Evolutionary conservation across 2,888 invertebrate genomes (phyloP), one percentile per base, ranked within the genome.

Genomic region (Fragum fragum): DNA sequence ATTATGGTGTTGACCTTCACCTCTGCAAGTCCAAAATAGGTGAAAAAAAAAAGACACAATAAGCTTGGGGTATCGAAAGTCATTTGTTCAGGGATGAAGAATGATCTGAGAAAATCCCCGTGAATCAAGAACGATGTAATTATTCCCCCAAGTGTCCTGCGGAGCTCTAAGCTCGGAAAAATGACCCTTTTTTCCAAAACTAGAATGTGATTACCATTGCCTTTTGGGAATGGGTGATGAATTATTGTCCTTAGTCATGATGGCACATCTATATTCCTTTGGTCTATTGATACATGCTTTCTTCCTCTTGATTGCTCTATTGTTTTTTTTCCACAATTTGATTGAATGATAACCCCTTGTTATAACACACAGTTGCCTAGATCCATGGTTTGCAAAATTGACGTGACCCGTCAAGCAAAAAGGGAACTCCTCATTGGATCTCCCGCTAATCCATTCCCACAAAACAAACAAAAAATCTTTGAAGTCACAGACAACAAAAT

Each of bases 91-190:
- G 2, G 47, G 47, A 47, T 47, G n/a, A 47, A 47, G 14, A 2
- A 66, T 42, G 26, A 66, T 66, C 66, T 21, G 66, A 21, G 26
- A n/a, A 39, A 39, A 42, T 66, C 66, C 66, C 66, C 66, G 5
- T 0, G 42, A 63, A n/a, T 32, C 21, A 32, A 14, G 42, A 66
- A 32, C 5, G 23, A 36, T 32, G 36, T 66, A 42, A 66, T 66
- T 66, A 42, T 42, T 42, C 66, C 66, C 39, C 66, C 9, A 23
- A 21, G 39, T 42, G 32, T 32, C 42, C 66, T 66, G 21, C 42
- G 21, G 66, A 42, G 23, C 21, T 39, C 42, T 36, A 36, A 42
- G 23, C 1, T 21, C 36, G 0, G 26, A 42, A 42, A n/a, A 23
- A 6, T 42, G 66, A 66, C 42, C 66, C 23, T 66, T 32, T 66